Conservation (phyloP, 2,113 vertebrate species). For the Connochaetes taurinus region DNA sequence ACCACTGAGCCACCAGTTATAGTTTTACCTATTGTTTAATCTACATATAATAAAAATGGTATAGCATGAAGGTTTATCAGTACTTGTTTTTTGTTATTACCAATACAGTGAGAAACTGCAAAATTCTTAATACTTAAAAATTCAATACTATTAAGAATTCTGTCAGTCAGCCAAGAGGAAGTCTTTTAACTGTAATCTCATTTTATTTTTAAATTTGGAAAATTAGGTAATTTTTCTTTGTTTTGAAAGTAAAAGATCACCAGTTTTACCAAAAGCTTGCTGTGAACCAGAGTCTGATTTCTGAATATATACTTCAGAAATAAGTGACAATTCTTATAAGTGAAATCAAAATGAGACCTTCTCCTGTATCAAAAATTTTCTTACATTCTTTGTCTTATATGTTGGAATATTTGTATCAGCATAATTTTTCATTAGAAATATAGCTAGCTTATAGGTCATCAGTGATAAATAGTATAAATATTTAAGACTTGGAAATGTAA, state of each 20-base stretch:
- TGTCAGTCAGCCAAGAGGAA: not conserved
- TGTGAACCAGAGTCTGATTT: not conserved
- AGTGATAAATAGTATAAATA: not conserved
- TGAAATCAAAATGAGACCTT: not conserved
- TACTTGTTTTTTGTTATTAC: not conserved
- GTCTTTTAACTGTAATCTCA: not conserved
- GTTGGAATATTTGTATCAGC: not conserved
- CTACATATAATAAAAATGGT: not conserved
- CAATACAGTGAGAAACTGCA: not conserved
- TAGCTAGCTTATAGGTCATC: not conserved
- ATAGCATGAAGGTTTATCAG: not conserved
- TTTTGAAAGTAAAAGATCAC: not conserved
- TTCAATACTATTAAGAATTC: not conserved
- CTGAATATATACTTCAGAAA: not conserved
- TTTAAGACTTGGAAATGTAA: not conserved
- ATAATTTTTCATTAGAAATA: not conserved
- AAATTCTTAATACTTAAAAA: not conserved
- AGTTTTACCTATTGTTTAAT: not conserved
- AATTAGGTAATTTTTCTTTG: not conserved
- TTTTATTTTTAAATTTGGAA: conserved; percentile 24
- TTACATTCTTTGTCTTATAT: not conserved
- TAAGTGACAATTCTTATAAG: not conserved
- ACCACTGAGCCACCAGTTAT: not conserved
- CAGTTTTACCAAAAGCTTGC: not conserved
- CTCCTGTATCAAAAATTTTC: not conserved